Evolutionary conservation across 2,888 invertebrate genomes (phyloP).

Genomic region (Neoascia interrupta): DNA sequence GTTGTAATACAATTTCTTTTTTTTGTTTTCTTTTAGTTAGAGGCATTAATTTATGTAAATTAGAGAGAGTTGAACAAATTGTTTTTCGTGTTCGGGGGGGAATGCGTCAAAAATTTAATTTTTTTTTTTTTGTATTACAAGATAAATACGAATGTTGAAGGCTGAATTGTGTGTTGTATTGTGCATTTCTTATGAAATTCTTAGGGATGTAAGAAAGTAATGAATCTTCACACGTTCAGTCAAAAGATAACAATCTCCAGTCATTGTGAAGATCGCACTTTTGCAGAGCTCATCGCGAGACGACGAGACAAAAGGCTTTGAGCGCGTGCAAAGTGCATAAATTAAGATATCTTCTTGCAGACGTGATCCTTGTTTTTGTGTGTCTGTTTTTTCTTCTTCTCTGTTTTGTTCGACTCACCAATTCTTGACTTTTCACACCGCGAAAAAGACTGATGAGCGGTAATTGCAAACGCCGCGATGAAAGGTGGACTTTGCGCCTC

Average conservation of each 20-base stretch:
- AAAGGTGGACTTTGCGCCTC: slow-evolving; percentile 43
- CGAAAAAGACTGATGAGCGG: slow-evolving; percentile 11
- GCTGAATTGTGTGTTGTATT: not conserved
- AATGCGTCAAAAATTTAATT: slow-evolving; percentile 18
- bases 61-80: slow-evolving; percentile 32
- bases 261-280: slow-evolving; percentile 14
- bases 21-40: slow-evolving; percentile 4
- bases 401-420: not conserved
- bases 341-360: slow-evolving; percentile 57
- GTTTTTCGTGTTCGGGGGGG: not conserved
- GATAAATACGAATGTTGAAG: no score
- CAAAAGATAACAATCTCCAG: slow-evolving; percentile 52
- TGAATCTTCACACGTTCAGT: slow-evolving; percentile 29
- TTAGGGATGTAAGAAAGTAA: slow-evolving; percentile 1
- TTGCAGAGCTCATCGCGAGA: not conserved
- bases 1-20: slow-evolving; percentile 34
- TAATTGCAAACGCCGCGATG: not conserved
- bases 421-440: slow-evolving; percentile 57
- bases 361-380: slow-evolving; percentile 18
- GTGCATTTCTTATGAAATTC: slow-evolving; percentile 14
- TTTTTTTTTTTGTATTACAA: not conserved
- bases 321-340: slow-evolving; percentile 45
- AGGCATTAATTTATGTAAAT: slow-evolving; percentile 53
- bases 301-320: slow-evolving; percentile 21
- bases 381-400: slow-evolving; percentile 1